Base-by-base conservation (phyloP, 1,140 invertebrate genomes). In the Fopius arisanus region DNA sequence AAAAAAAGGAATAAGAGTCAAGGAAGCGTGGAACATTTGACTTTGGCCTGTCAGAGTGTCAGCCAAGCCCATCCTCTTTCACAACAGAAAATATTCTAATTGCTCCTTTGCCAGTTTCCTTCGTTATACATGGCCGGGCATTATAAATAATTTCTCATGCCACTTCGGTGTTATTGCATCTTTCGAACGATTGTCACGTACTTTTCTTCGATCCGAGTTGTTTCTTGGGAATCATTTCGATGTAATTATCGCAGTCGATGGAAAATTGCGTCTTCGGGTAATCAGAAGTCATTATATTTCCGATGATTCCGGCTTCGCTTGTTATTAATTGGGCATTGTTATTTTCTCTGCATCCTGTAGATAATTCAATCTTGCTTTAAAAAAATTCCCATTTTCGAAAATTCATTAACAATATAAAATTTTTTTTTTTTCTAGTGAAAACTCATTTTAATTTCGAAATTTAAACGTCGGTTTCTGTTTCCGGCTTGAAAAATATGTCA, bases 51-150 rank as follows among this genome's bases (percentile, higher is more conserved):
- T 84, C 82, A 80, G 79, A 81, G 83, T 83, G 80, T 83, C 84
- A 80, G 83, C 84, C 83, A 85, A 86, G 83, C 83, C 84, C 84
- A 86, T 86, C 84, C 82, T 86, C 82, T 84, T 83, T 83, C 78
- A 80, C 78, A 82, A 81, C 81, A 84, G 81, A 79, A 83, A 84
- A 84, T 85, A 85, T 84, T 81, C 78, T 84, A 85, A 85, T 85
- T 84, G 80, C 70, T 72, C 43, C 26, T 48, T 10, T 7, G 37
- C 54, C 16, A 68, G 72, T 71, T 74, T 71, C 70, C 67, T 71
- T 70, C 72, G 67, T 76, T 74, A 72, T 73, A 75, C 70, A 73
- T 69, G 70, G 66, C 67, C 65, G 48, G 33, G 68, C 67, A 72
- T 76, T 72, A 62, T 71, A 74, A 51, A 71, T 29, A 65, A 65